A percentile compares a stretch with the other conserved stretches of the same genome.
Conservation (phyloP, 2,113 vertebrate species). For the Phodopus roborovskii region DNA sequence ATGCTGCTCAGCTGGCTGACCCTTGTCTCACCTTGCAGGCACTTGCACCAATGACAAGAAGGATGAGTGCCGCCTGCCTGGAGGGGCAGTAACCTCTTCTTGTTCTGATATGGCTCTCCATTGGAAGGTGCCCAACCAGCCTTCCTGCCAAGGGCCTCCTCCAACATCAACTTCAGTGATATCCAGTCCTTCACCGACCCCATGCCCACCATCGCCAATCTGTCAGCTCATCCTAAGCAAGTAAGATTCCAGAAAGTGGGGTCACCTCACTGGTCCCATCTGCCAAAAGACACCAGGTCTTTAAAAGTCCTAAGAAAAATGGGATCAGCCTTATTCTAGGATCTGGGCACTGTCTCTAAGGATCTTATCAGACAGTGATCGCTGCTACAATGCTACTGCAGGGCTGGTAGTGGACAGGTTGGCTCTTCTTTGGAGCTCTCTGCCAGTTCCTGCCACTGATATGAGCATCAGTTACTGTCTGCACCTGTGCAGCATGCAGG, state of each 20-base stretch:
- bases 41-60: slow-evolving; percentile 90
- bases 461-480: fast-evolving
- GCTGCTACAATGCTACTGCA: fast-evolving
- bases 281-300: not conserved
- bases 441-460: not conserved
- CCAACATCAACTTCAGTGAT: not conserved
- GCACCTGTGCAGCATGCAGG: not conserved
- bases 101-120: slow-evolving; percentile 87
- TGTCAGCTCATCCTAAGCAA: slow-evolving; percentile 90
- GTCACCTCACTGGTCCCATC: not conserved
- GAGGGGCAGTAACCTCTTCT: slow-evolving; percentile 80
- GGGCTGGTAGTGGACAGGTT: fast-evolving
- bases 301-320: not conserved
- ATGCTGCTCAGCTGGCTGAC: not conserved
- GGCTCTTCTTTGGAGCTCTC: not conserved
- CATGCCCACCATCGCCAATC: slow-evolving; percentile 76
- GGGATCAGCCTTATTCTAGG: too few relatives aligned
- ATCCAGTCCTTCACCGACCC: not conserved
- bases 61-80: slow-evolving; percentile 92
- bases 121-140: slow-evolving; percentile 86
- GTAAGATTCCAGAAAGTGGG: slow-evolving; percentile 81
- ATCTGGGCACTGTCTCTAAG: not conserved
- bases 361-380: not conserved
- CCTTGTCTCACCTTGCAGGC: slow-evolving; percentile 82
- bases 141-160: slow-evolving; percentile 72